Evolutionary conservation across 2,113 vertebrate genomes (phyloP).

Genomic region (Elanoides forficatus): DNA sequence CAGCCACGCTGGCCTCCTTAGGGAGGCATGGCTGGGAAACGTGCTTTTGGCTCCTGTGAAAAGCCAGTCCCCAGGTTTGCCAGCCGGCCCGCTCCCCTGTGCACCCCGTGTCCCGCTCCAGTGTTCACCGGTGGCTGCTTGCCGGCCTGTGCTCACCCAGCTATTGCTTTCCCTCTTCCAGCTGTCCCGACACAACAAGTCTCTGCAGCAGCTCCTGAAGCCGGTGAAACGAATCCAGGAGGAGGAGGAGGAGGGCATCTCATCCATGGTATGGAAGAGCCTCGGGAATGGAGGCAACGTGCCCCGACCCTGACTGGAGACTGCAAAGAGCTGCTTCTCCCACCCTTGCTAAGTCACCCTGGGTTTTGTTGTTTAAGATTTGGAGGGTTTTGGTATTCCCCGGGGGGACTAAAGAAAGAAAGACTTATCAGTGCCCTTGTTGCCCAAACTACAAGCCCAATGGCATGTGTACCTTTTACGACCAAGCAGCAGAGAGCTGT

Average conservation of each 20-base stretch:
- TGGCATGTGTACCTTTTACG: not conserved
- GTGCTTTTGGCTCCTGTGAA: not conserved
- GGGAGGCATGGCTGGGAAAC: not conserved
- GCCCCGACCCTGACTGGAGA: accelerated
- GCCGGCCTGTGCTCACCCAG: not conserved
- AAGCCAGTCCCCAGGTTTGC: not conserved
- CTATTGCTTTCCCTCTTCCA: slow-evolving; percentile 42
- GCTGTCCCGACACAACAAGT: slow-evolving; percentile 93
- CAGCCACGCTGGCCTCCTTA: not conserved
- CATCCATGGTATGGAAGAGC: slow-evolving; percentile 84
- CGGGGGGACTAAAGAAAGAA: not conserved
- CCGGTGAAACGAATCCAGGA: slow-evolving; percentile 84
- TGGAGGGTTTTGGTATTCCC: not conserved
- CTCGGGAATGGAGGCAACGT: accelerated
- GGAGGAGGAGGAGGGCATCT: slow-evolving; percentile 94
- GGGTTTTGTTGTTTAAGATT: not conserved
- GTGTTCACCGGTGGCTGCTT: not conserved
- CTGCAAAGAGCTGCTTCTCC: not conserved
- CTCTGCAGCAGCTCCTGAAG: slow-evolving; percentile 87
- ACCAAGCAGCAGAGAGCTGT: too few species aligned
- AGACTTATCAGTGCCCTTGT: not conserved
- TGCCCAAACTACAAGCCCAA: not conserved
- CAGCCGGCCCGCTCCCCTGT: not conserved
- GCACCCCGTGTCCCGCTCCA: not conserved
- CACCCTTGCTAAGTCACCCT: not conserved